Conservation (phyloP, 2,888 invertebrate species). For the Andrena bucephala region DNA sequence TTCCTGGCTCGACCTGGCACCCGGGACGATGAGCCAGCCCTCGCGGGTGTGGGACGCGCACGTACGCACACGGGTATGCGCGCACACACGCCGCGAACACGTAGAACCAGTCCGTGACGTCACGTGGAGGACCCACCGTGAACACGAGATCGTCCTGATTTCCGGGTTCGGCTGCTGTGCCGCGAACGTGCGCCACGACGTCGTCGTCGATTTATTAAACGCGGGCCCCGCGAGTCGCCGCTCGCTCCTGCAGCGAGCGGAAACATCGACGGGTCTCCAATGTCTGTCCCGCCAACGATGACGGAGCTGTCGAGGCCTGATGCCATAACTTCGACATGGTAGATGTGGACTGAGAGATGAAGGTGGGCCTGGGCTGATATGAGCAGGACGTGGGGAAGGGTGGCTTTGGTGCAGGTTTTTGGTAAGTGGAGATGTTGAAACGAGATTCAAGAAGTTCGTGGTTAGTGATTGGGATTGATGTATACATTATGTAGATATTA, state of each 20-base stretch:
- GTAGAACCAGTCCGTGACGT: constrained; percentile 75
- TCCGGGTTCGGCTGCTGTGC: constrained; percentile 77
- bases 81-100: constrained; percentile 39
- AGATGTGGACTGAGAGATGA: no score
- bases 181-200: constrained; percentile 60
- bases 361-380: no score
- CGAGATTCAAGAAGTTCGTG: no score
- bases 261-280: not conserved
- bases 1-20: constrained; percentile 68
- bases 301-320: no score
- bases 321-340: no score
- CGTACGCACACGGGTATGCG: constrained; percentile 23
- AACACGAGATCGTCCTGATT: constrained; percentile 72
- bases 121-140: constrained; percentile 67
- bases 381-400: no score
- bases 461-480: no score
- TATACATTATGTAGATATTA: no score
- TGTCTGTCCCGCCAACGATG: no score
- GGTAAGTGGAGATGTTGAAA: no score
- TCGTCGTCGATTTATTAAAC: constrained; percentile 62
- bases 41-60: constrained; percentile 1
- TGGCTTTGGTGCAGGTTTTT: no score
- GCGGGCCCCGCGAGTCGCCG: constrained; percentile 1
- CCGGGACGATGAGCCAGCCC: constrained; percentile 35
- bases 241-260: not conserved